Base-by-base conservation (phyloP, 2,113 vertebrate genomes). In the Mungos mungo region DNA sequence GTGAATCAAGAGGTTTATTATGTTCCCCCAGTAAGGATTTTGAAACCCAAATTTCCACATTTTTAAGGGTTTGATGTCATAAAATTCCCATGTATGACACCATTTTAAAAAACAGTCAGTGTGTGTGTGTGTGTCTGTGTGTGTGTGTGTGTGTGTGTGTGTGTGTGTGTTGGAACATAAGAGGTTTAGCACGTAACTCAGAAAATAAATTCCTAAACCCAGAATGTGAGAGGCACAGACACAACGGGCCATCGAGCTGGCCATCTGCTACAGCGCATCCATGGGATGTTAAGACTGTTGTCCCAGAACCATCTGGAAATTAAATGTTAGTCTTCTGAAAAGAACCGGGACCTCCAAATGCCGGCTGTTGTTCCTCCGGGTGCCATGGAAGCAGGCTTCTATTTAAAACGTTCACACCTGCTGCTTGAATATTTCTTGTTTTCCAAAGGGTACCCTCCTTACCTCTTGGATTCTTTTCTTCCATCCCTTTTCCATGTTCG, bases 11-110 rank as follows among this genome's bases (percentile, higher is more conserved):
- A 79, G 82, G 63, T 35, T 86, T 86, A 82, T 84, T 96, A 80
- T 97, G 84, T 90, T 60, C 91, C 69, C 91, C 60, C 5, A 12
- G 83, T 60, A 47, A 89, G 86, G 72, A 65, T 89, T 96, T 92
- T 88, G 94, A 97, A 95, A 97, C 83, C 86, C 8, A 96, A 93
- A 69, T 93, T 89, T 93, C 96, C 80, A 95, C 83, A 92, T 97
- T 95, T 95, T 96, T 80, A 52, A 96, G 92, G 74, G 83, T 90
- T 80, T 76, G 50, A 96, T 84, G 91, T 98, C 97, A 96, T 95
- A 52, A 95, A 77, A 95, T 96, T 90, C 94, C 90, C 96, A 84
- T 79, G 93, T 95, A 71, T 65, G 83, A 83, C 33, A 91, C 27
- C 95, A 68, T 97, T 93, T 93, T 89, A 50, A 86, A 92, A 96